Conservation (phyloP, 2,113 vertebrate species). For the Oreocharis arfaki region DNA sequence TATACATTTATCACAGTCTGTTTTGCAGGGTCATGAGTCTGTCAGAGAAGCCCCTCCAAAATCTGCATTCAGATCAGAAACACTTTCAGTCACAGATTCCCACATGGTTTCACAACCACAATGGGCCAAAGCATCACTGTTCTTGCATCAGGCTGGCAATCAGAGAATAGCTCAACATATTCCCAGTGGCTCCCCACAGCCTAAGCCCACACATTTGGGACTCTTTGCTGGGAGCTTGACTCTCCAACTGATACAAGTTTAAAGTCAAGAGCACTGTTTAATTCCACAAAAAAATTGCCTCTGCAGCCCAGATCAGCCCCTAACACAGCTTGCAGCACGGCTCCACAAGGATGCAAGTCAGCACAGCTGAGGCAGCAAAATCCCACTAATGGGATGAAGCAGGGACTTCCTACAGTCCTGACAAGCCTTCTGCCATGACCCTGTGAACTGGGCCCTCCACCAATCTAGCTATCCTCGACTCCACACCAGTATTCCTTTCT, state of each 20-base stretch:
- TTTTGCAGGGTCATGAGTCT: background rate
- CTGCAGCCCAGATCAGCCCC: background rate
- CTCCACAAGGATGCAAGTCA: background rate
- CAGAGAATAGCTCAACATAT: background rate
- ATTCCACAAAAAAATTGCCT: background rate
- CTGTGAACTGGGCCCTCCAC: background rate
- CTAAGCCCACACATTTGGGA: background rate
- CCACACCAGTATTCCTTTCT: background rate
- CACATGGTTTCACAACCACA: background rate
- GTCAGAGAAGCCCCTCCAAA: background rate
- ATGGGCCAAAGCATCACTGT: background rate
- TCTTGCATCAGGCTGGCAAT: background rate
- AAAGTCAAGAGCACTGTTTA: background rate
- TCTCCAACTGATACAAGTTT: background rate
- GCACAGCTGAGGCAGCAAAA: background rate
- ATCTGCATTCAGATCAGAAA: background rate
- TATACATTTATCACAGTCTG: background rate
- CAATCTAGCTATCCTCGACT: fast-evolving
- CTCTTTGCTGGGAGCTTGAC: background rate
- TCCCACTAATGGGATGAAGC: background rate
- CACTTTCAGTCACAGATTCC: background rate
- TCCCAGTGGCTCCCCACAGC: background rate
- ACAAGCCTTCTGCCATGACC: background rate
- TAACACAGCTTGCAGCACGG: background rate
- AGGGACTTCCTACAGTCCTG: background rate